Base-by-base conservation (phyloP, 2,888 invertebrate species). In the Liodrosophila aerea region DNA sequence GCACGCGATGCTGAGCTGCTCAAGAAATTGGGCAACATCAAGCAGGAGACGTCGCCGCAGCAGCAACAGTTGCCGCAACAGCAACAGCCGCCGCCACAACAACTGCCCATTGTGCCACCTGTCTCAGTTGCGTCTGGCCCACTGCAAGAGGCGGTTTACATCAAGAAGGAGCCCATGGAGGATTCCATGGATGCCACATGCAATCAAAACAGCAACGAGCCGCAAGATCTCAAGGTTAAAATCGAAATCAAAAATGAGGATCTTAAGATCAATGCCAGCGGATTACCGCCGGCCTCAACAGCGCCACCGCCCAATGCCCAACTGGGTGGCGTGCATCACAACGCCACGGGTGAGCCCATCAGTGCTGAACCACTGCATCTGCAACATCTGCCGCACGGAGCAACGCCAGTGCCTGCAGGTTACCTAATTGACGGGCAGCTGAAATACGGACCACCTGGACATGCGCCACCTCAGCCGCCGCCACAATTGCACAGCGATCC, bases 151-250 rank as follows among this genome's bases (percentile, higher is more conserved):
- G 91, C 93, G 9, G 93, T 93, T 72, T 92, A 93, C 85, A 92
- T 90, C 31, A 91, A 91, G 41, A 91, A 91, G 46, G 91, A 91
- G 62, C 90, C 90, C 0, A 88, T 91, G 67, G 90, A 90, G 52
- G 91, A 91, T 57, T 88, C 89, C 1, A 86, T 88, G 68, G 91
- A 91, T 56, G 88, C 90, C 30, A 86, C 88, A 43, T 90, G 90
- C 63, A 89, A 90, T 78, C 89, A 90, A 59, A 90, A 89, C 44
- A 89, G 89, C 64, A 92, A 91, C 87, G 94, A 94, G 80, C 94
- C 94, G 5, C 94, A 94, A 84, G 94, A 94, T 88, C 90, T 94
- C 52, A 94, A 94, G 86, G 93, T 94, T 29, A 94, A 94, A 82
- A 93, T 94, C 78, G 94, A 94, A 88, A 91, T 93, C 49, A 91